A percentile compares a stretch with the other conserved stretches of the same genome.
phyloP scores from a whole-genome alignment of 2,113 vertebrate species.

The Mus pahari region DNA sequence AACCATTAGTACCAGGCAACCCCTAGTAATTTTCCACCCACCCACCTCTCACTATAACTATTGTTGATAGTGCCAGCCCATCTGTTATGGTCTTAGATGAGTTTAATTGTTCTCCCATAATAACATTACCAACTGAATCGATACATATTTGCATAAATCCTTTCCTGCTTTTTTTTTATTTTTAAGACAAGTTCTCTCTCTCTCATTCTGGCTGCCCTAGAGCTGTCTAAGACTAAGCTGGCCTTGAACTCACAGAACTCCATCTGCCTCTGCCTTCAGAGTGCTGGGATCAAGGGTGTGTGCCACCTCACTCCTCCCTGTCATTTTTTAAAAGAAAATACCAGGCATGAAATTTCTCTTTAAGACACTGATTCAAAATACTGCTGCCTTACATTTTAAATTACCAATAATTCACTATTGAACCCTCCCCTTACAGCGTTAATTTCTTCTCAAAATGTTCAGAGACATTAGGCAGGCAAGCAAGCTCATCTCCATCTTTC shows the following conservation, averaged over 20 bases:
- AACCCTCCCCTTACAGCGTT: not conserved
- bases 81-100: not conserved
- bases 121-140: not conserved
- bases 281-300: not conserved
- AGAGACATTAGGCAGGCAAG: not conserved
- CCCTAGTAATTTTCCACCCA: not conserved
- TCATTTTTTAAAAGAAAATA: not conserved
- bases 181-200: not conserved
- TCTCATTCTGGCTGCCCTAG: not conserved
- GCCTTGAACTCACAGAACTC: not conserved
- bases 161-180: not conserved
- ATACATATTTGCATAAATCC: not conserved
- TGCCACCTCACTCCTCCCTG: not conserved
- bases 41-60: not conserved
- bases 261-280: not conserved
- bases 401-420: not conserved
- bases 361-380: not conserved
- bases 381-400: not conserved
- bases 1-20: not conserved
- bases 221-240: not conserved
- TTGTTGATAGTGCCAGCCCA: not conserved
- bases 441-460: not conserved
- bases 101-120: not conserved
- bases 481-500: no score
- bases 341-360: not conserved